phyloP scores from a whole-genome alignment of 2,113 vertebrate species.

The human region GRCh38 chr5:155298501-155299000 shows the following conservation, averaged over 20 bases:
- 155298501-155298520: background rate
- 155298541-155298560: background rate
- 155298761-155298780: background rate
- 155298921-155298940: fast-evolving
- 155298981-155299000: background rate
- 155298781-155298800: background rate
- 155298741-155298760: background rate
- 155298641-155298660: background rate
- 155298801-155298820: background rate
- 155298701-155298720: background rate
- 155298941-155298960: background rate
- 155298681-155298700: background rate
- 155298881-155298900: background rate
- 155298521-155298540: background rate
- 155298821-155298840: too few species aligned
- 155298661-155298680: background rate
- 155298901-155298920: background rate
- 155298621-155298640: background rate
- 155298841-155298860: background rate
- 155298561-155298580: background rate
- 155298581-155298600: background rate
- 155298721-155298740: background rate
- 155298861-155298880: background rate
- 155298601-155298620: background rate
- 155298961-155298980: background rate